Evolutionary conservation across 2,113 vertebrate genomes (phyloP), one percentile per base, ranked within the genome.

Genomic region (Xiphorhynchus elegans): DNA sequence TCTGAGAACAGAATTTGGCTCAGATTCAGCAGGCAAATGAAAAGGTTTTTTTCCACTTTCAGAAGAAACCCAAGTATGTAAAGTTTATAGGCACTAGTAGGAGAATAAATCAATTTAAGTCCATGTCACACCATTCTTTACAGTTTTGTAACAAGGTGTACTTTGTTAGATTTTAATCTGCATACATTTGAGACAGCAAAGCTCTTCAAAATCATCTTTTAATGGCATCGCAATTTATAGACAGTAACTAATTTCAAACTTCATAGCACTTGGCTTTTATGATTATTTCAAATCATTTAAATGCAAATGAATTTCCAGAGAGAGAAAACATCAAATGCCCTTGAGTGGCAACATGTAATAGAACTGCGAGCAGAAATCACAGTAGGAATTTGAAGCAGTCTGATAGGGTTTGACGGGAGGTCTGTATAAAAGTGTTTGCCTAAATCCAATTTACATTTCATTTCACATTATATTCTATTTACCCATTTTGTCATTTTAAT

Each of bases 191-290:
- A 98, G 97, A 98, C 97, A 97, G 97, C 97, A 97, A 98, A 98
- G 97, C 97, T 98, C 98, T 98, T 97, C 97, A 98, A 98, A 98
- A 98, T 98, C 98, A 98, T 98, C 97, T 98, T 98, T 98, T 98
- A 98, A 98, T 98, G 98, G 97, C 97, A 97, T 98, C 50, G 82
- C 98, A 98, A 98, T 98, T 98, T 98, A 98, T 98, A 98, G 98
- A 98, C 98, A 98, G 98, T 98, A 98, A 98, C 98, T 98, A 98
- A 98, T 98, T 98, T 98, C 98, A 98, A 98, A 98, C 98, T 98
- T 98, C 98, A 98, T 98, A 98, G 98, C 98, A 98, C 98, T 98
- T 98, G 98, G 98, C 98, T 98, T 98, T 98, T 98, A 98, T 98
- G 98, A 98, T 98, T 98, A 98, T 98, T 98, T 98, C 97, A 98